Evolutionary conservation across 2,113 vertebrate genomes (phyloP).

Genomic region (Laterallus jamaicensis): DNA sequence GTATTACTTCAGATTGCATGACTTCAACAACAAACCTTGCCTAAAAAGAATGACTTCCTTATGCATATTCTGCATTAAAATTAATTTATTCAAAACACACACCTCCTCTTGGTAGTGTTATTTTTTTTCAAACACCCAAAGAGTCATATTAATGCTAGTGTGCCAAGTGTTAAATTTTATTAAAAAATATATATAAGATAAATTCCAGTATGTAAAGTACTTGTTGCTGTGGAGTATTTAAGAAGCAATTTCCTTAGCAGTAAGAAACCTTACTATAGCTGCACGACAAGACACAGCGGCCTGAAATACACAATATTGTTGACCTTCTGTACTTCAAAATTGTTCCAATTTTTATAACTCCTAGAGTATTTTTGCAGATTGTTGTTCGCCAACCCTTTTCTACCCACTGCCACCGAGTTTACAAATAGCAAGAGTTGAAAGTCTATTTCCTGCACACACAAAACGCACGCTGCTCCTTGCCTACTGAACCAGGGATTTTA

Average conservation of each 20-base stretch:
- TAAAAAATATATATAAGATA: neutral
- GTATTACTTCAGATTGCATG: neutral
- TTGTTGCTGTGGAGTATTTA: neutral
- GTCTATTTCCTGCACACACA: neutral
- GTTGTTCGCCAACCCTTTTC: neutral
- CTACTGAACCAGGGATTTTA: neutral
- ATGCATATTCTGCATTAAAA: slow-evolving; percentile 20
- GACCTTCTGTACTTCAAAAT: neutral
- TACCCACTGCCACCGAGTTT: neutral
- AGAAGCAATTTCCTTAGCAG: neutral
- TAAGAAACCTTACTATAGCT: neutral
- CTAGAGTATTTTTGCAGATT: neutral
- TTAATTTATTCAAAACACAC: neutral
- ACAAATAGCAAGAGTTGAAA: neutral
- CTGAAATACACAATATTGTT: neutral
- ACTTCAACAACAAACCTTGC: neutral
- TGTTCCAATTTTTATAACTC: neutral
- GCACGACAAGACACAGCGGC: neutral
- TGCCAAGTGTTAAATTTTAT: neutral
- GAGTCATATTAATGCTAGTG: neutral
- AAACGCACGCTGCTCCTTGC: accelerated
- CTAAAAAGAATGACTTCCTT: neutral
- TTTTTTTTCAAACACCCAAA: neutral
- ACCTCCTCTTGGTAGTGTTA: neutral
- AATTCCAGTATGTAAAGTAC: neutral